These are phyloP conservation scores for Amiota communis DNA, from an alignment of 2,888 invertebrate genomes.

Conservation along the genomic window DNA sequence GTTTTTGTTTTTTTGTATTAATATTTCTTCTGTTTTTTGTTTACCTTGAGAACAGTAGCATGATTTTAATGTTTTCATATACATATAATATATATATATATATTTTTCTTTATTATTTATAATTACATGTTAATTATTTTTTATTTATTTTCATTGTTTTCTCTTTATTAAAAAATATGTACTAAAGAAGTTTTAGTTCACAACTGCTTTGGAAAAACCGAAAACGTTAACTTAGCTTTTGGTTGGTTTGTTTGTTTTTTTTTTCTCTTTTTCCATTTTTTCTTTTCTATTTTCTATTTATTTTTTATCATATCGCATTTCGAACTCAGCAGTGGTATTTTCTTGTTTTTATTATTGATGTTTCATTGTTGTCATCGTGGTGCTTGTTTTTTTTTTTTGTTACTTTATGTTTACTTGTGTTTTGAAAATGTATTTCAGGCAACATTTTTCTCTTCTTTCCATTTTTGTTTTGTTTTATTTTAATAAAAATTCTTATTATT, in stretches of 20 bases:
- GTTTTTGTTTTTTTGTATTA: constrained; percentile 41
- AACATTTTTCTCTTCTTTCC: constrained; percentile 21
- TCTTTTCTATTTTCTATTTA: constrained; percentile 29
- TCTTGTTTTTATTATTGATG: background rate
- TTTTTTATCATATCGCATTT: constrained; percentile 12
- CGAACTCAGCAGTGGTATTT: constrained; percentile 22
- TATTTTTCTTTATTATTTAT: constrained; percentile 29
- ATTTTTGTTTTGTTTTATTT: constrained; percentile 33
- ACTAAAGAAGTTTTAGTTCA: constrained; percentile 61
- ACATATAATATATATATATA: constrained; percentile 34
- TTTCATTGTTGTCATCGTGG: constrained; percentile 35
- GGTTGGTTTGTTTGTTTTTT: constrained; percentile 34
- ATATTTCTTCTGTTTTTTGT: constrained; percentile 44
- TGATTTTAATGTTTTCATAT: constrained; percentile 37
- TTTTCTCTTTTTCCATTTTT: background rate
- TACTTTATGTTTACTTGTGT: no score
- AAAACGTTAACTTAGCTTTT: constrained; percentile 60
- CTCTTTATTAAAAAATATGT: constrained; percentile 58
- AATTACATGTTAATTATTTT: constrained; percentile 36
- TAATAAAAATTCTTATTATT: constrained; percentile 21
- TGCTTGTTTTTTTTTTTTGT: no score
- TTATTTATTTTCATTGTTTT: constrained; percentile 32
- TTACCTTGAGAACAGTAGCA: constrained; percentile 61
- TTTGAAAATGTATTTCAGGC: constrained; percentile 43
- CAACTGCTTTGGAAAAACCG: constrained; percentile 67